phyloP scores from a whole-genome alignment of 2,797 vertebrate species.

The Malurus leucopterus region DNA sequence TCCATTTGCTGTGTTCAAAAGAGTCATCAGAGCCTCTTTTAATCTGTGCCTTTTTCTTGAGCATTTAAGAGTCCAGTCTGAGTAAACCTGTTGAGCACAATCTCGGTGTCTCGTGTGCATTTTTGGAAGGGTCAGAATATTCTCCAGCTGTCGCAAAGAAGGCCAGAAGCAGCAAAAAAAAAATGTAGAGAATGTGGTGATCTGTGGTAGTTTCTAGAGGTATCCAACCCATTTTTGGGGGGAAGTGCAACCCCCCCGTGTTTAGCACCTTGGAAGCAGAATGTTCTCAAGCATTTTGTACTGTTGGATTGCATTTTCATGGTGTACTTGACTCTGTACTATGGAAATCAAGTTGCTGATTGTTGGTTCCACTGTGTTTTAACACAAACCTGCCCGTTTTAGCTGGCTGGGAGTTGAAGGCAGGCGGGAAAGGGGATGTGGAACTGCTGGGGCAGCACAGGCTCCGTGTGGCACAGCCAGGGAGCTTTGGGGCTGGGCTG shows the following conservation, averaged over 20 bases:
- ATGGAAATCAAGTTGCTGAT: conserved; percentile 53
- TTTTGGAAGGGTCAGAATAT: conserved; percentile 37
- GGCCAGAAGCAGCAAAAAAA: conserved; percentile 7
- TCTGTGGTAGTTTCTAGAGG: neutral
- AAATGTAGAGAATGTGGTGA: neutral
- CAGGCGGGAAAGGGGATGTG: neutral
- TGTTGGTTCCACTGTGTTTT: neutral
- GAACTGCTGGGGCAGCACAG: neutral
- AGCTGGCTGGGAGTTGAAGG: neutral
- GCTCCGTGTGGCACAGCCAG: neutral
- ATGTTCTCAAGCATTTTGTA: conserved; percentile 54
- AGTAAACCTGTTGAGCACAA: conserved; percentile 74
- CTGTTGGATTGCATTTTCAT: conserved; percentile 31
- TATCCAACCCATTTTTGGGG: neutral
- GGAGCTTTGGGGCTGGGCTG: neutral
- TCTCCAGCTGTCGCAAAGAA: neutral
- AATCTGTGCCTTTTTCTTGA: conserved; percentile 78
- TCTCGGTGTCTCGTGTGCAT: conserved; percentile 66
- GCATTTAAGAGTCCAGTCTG: conserved; percentile 62
- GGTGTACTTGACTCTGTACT: conserved; percentile 48
- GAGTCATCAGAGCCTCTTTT: conserved; percentile 68
- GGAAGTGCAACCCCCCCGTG: neutral
- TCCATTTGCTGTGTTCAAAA: conserved; percentile 62
- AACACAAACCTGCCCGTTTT: neutral
- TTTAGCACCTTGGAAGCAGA: conserved; percentile 1